Percentiles rank a stretch among this genome's conserved stretches.
phyloP scores from a whole-genome alignment of 1,140 invertebrate species.

The Nasonia vitripennis region DNA sequence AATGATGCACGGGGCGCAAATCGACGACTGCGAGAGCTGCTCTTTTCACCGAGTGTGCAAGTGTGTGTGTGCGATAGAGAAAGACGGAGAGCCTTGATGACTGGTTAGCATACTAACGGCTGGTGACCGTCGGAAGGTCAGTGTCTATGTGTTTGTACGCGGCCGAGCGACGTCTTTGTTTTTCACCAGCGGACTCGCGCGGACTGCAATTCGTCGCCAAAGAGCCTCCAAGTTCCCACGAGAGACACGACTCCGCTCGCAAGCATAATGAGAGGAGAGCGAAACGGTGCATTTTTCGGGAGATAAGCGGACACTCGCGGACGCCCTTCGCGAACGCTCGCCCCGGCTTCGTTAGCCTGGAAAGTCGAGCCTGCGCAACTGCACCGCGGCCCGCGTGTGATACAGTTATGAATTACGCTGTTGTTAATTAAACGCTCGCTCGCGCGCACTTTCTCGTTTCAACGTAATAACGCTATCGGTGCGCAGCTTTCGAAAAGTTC shows the following conservation, averaged over 20 bases:
- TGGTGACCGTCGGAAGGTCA: conserved; percentile 38
- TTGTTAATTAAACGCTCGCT: background rate
- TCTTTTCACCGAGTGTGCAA: conserved; percentile 26
- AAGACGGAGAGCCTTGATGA: conserved; percentile 27
- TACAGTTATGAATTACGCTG: background rate
- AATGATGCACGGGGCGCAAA: conserved; percentile 47
- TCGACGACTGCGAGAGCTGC: conserved; percentile 9
- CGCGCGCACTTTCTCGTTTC: background rate
- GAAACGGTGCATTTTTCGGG: conserved; percentile 8
- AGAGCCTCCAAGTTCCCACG: conserved; percentile 27
- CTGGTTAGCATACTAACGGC: conserved; percentile 41
- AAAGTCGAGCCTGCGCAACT: background rate
- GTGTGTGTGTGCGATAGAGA: background rate
- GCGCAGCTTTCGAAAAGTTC: background rate
- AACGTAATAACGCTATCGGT: background rate
- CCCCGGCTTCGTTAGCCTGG: background rate
- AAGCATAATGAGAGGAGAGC: background rate
- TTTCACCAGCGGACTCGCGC: background rate
- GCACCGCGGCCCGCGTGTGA: background rate
- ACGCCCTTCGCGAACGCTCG: too few relatives aligned
- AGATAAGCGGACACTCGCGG: background rate
- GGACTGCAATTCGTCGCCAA: background rate
- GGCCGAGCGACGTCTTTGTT: background rate
- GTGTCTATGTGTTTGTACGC: conserved; percentile 37
- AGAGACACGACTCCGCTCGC: background rate